Base-by-base conservation (phyloP, 2,888 invertebrate genomes). In the Eilema griseolum region DNA sequence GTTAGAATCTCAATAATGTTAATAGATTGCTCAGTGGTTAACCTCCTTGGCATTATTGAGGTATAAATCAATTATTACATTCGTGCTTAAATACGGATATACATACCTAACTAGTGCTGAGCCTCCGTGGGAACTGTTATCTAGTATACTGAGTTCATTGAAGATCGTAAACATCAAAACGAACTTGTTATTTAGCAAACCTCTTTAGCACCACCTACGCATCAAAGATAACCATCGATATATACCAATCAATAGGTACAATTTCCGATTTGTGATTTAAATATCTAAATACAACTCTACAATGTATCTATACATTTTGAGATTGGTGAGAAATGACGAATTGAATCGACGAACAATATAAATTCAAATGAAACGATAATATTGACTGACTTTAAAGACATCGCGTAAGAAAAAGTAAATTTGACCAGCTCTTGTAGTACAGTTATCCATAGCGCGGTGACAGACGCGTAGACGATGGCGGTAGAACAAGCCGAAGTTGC, bases 1-100 rank as follows among this genome's bases (percentile, higher is more conserved):
- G 52, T n/a, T 52, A 52, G 52, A 52, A 52, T 52, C n/a, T 52
- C 52, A 52, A 52, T 52, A 52, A 52, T 52, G n/a, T 52, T n/a
- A 52, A 52, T 52, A 46, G 46, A 46, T 46, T 46, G 46, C 46
- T 46, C 20, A 52, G 52, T n/a, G 52, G 52, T 52, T 52, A 52
- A 52, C 52, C 52, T 33, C 61, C 31, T 31, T 31, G 10, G 28
- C 16, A 31, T 20, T 61, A 31, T 61, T 28, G 28, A 61, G 28
- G 52, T 61, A 61, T 11, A 37, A 33, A 23, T 33, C 33, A n/a
- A 37, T 62, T 62, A 37, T 62, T 23, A 37, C 24, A 23, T 20
- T 12, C 14, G 23, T 37, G 37, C 12, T 62, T 33, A 28, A 12
- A 23, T 7, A n/a, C n/a, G 46, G 20, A 46, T 46, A 46, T 46